These are phyloP conservation scores for Apistogramma diplotaenia DNA, from an alignment of 2,113 vertebrate species.

Conservation along the genomic window DNA sequence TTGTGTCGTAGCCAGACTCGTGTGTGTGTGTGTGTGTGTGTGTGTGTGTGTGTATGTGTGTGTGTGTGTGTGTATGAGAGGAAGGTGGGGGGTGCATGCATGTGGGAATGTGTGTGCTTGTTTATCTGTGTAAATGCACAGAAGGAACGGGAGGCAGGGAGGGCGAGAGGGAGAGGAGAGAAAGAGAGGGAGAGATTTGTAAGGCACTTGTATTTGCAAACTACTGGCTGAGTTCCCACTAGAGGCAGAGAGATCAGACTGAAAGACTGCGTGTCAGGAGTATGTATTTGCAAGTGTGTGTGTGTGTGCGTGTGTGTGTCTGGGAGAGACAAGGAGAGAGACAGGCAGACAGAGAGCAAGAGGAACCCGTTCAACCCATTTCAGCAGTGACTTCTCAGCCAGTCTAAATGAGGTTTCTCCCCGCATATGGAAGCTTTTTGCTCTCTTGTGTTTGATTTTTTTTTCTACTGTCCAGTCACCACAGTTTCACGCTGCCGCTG, in stretches of 20 bases:
- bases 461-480: conserved; percentile 46
- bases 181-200: conserved; percentile 48
- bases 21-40: conserved; percentile 5
- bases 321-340: not conserved
- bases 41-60: conserved; percentile 8
- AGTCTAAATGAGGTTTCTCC: conserved; percentile 59
- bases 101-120: conserved; percentile 51
- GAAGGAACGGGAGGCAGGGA: conserved; percentile 24
- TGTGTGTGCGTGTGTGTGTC: not conserved
- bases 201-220: conserved; percentile 68
- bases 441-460: not conserved
- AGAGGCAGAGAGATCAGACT: conserved; percentile 52
- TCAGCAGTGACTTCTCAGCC: conserved; percentile 65
- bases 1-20: conserved; percentile 68
- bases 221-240: conserved; percentile 67
- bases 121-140: conserved; percentile 50
- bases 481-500: not conserved
- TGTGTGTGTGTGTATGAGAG: conserved; percentile 7
- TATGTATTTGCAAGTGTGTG: not conserved
- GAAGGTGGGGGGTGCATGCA: not conserved
- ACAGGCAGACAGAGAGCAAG: not conserved
- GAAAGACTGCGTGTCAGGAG: conserved; percentile 44
- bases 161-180: not conserved
- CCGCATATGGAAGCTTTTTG: conserved; percentile 54
- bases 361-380: conserved; percentile 59